Percentiles rank a stretch among this genome's conserved stretches.
Evolutionary conservation across 2,113 vertebrate species (phyloP).

Genomic region (Apeltes quadracus): DNA sequence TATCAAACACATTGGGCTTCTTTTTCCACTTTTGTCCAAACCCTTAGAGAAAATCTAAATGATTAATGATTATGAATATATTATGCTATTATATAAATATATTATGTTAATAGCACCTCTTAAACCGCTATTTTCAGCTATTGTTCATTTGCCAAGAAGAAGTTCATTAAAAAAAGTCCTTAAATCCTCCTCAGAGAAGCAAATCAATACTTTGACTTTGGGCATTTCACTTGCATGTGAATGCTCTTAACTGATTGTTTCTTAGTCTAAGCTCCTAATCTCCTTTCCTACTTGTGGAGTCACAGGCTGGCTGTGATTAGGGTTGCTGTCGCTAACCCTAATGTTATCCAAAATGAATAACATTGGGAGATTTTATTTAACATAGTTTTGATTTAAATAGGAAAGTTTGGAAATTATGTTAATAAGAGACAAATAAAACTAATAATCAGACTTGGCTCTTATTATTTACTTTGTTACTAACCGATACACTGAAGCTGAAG

Average conservation of each 20-base stretch:
- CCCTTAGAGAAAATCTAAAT: neutral
- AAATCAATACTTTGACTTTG: neutral
- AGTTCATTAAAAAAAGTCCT: neutral
- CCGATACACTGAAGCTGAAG: neutral
- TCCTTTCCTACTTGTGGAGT: constrained; percentile 60
- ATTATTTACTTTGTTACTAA: neutral
- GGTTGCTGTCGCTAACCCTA: too few species aligned
- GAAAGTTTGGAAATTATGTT: neutral
- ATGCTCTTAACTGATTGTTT: neutral
- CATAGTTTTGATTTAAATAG: neutral
- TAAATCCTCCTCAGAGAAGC: neutral
- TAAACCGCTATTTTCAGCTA: neutral
- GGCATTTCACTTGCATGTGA: constrained; percentile 5
- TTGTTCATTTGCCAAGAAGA: neutral
- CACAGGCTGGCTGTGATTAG: constrained; percentile 27
- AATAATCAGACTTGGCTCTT: neutral
- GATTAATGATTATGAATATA: too few species aligned
- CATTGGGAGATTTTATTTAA: neutral
- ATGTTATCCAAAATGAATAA: too few species aligned
- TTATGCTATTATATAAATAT: neutral
- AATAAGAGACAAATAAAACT: neutral
- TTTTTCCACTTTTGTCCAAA: neutral
- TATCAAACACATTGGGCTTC: neutral
- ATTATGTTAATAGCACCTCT: neutral
- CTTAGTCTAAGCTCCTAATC: constrained; percentile 69